Percentiles rank a stretch among this genome's conserved stretches.
phyloP scores from a whole-genome alignment of 2,888 invertebrate species.

The Nezara viridula region DNA sequence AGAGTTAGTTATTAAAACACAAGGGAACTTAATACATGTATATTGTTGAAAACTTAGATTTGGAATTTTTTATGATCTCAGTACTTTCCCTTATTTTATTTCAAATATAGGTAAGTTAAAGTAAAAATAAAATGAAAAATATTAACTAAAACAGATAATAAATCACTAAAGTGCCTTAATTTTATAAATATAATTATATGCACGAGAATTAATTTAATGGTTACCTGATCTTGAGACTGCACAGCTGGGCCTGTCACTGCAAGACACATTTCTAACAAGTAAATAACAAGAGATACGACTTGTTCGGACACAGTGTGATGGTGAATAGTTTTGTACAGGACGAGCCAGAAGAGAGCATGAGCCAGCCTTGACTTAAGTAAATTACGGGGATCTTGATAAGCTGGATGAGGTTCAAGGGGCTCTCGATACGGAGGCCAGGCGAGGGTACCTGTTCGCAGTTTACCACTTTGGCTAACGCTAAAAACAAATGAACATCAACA shows the following conservation, averaged over 20 bases:
- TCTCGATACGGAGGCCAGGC: conserved; percentile 88
- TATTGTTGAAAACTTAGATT: too few relatives aligned
- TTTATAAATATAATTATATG: too few relatives aligned
- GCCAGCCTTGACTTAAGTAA: conserved; percentile 76
- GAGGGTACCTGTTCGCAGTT: conserved; percentile 72
- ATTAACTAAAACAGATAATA: too few relatives aligned
- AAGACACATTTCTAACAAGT: conserved; percentile 85
- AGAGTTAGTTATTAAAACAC: too few relatives aligned
- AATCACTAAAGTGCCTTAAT: too few relatives aligned
- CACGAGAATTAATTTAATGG: too few relatives aligned
- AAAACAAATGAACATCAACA: conserved; percentile 61
- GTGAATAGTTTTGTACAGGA: conserved; percentile 86
- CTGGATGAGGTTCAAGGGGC: conserved; percentile 76
- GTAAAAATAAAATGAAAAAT: too few relatives aligned
- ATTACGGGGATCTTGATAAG: conserved; percentile 79
- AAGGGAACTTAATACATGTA: too few relatives aligned
- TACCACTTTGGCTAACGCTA: conserved; percentile 75
- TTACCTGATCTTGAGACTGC: conserved; percentile 65
- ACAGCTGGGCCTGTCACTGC: conserved; percentile 66
- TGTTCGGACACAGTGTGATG: conserved; percentile 85
- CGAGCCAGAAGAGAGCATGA: conserved; percentile 83
- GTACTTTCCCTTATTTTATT: too few relatives aligned
- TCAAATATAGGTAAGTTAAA: too few relatives aligned
- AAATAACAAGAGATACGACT: conserved; percentile 87
- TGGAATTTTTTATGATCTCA: too few relatives aligned